Percentiles rank a stretch among this genome's conserved stretches.
phyloP scores from a whole-genome alignment of 2,888 invertebrate genomes.

The Scelioninae gen. 2 region DNA sequence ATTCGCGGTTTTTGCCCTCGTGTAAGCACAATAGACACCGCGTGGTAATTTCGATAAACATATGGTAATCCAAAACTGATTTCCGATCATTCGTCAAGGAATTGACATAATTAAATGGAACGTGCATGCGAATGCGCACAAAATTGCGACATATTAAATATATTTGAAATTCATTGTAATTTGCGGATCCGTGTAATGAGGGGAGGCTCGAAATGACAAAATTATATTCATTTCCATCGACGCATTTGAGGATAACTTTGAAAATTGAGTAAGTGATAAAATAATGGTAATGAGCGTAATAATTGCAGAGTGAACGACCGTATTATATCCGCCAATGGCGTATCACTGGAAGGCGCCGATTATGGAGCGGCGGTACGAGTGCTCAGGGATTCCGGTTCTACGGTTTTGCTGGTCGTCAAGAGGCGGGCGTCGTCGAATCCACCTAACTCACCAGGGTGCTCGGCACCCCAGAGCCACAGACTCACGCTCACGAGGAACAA shows the following conservation, averaged over 20 bases:
- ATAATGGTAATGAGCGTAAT: constrained; percentile 18
- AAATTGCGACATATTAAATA: no score
- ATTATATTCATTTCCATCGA: no score
- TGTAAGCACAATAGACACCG: constrained; percentile 4
- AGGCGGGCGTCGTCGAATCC: constrained; percentile 82
- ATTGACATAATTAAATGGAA: no score
- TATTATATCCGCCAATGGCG: constrained; percentile 96
- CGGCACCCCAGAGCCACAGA: constrained; percentile 81
- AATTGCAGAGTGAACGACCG: constrained; percentile 94
- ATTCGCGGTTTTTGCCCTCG: constrained; percentile 5
- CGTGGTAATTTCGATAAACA: constrained; percentile 1
- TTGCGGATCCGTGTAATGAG: no score
- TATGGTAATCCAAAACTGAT: no score
- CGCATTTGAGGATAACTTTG: constrained; percentile 14
- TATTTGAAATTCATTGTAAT: no score
- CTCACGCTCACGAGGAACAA: constrained; percentile 92
- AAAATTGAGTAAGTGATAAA: constrained; percentile 21
- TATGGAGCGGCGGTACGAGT: constrained; percentile 96
- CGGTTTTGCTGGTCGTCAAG: constrained; percentile 91
- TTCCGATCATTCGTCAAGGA: no score
- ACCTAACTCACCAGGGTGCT: constrained; percentile 69
- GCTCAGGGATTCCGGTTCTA: constrained; percentile 91
- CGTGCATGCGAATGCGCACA: no score
- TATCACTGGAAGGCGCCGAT: constrained; percentile 97
- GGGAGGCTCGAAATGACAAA: no score